Base-by-base conservation (phyloP, 2,113 vertebrate species). In the Tupaia tana region DNA sequence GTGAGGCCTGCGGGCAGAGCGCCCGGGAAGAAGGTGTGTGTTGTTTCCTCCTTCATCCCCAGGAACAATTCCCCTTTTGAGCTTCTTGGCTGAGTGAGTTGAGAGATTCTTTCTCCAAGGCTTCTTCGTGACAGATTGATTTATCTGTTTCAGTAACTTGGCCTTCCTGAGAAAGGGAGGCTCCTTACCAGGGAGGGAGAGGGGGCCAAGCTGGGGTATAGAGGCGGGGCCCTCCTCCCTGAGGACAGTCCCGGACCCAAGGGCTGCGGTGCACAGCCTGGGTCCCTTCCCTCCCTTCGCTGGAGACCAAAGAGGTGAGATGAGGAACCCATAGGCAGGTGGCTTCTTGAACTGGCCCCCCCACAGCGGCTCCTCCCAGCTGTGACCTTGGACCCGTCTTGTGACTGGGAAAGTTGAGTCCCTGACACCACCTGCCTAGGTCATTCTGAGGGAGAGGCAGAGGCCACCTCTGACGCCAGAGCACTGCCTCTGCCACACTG, bases 51-150 rank as follows among this genome's bases (percentile, higher is more conserved):
- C 96, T 98, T 97, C 97, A 95, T 97, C 97, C 98, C 92, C 12
- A 70, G 92, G 96, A 98, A 98, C 98, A 98, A 98, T 97, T 98
- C 97, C 94, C 97, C 97, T 98, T 98, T 98, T 98, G 97, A 98
- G 98, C 98, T 98, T 95, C 98, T 98, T 98, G 98, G 98, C 98
- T 97, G 98, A 97, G 97, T 91, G 94, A 95, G 97, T 94, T 96
- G 98, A 97, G 95, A 98, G 97, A 92, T 95, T 97, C 93, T 97
- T 95, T 97, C 98, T 98, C 98, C 97, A 98, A 98, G 98, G 98
- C 97, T 97, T 96, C 93, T 86, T 98, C 98, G 94, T 98, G 97
- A 98, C 97, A 97, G 96, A 95, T 96, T 95, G 92, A 97, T 97
- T 98, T 97, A 93, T 98, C 98, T 97, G 96, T 94, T 95, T 96